Percentiles rank a stretch among this genome's conserved stretches.
Evolutionary conservation across 2,797 vertebrate genomes (phyloP).

Genomic region (Hyperoplus lanceolatus): DNA sequence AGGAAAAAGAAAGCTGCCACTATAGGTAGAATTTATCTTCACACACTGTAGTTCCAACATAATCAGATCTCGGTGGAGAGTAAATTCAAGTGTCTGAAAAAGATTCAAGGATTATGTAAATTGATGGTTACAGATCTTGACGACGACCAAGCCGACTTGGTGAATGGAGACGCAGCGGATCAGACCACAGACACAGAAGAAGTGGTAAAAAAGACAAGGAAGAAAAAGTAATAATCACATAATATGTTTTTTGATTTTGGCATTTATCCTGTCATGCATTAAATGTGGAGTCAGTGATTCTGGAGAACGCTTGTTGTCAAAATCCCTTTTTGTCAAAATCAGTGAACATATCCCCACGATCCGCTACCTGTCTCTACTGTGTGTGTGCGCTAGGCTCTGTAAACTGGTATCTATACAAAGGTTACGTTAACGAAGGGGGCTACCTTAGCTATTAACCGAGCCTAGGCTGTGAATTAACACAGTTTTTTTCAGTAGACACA

Average conservation of each 20-base stretch:
- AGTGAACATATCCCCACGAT: too few relatives aligned
- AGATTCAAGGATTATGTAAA: neutral
- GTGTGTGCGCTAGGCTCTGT: too few relatives aligned
- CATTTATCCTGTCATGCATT: too few relatives aligned
- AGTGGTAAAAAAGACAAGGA: constrained; percentile 86
- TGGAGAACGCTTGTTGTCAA: too few relatives aligned
- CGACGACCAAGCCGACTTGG: constrained; percentile 86
- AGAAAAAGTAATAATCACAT: constrained; percentile 89
- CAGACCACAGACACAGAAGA: constrained; percentile 87
- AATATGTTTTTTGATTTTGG: neutral
- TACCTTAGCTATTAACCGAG: too few relatives aligned
- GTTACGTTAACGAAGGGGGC: too few relatives aligned
- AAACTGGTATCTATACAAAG: too few relatives aligned
- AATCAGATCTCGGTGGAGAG: too few relatives aligned
- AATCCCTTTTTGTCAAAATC: too few relatives aligned
- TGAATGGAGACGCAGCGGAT: constrained; percentile 87
- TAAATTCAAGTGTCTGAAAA: neutral
- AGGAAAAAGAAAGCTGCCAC: constrained; percentile 86
- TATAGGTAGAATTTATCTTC: constrained; percentile 59
- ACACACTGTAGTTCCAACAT: neutral
- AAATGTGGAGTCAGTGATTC: neutral
- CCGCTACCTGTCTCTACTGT: too few relatives aligned
- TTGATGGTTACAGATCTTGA: constrained; percentile 73
- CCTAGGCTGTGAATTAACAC: too few relatives aligned
- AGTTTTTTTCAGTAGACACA: neutral